Conservation (phyloP, 2,797 vertebrate species). For the Muscicapa striata region DNA sequence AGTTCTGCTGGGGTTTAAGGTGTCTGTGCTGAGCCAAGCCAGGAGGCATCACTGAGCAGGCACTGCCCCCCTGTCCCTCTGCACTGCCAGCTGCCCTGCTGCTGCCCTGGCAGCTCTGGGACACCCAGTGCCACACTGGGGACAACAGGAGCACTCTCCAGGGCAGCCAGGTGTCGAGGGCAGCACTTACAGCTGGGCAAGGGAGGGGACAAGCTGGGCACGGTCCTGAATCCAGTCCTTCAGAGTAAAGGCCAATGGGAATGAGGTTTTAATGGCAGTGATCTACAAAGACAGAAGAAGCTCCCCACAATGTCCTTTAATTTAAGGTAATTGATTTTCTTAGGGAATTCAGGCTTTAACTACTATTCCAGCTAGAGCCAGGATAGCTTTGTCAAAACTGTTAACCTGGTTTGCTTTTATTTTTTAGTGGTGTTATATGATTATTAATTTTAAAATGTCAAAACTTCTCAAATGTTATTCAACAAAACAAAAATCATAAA, state of each 20-base stretch:
- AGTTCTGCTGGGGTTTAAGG: not conserved
- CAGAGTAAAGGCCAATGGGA: not conserved
- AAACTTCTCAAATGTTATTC: not conserved
- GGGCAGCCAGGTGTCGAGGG: not conserved
- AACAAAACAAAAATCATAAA: not conserved
- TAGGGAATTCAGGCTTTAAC: not conserved
- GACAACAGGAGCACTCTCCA: fast-evolving
- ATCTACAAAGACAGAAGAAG: not conserved
- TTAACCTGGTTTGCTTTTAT: not conserved
- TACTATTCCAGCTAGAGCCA: not conserved
- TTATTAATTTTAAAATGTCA: not conserved
- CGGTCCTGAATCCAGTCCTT: not conserved
- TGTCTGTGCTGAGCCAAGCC: not conserved
- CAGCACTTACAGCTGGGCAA: not conserved
- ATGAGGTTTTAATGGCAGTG: not conserved
- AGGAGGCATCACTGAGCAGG: not conserved
- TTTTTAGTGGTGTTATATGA: not conserved
- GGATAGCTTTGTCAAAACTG: not conserved
- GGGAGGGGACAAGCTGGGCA: not conserved
- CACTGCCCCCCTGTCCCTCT: not conserved
- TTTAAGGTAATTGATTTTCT: not conserved
- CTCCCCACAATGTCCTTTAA: not conserved
- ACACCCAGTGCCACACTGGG: not conserved
- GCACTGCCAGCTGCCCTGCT: not conserved
- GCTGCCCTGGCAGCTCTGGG: not conserved